phyloP scores from a whole-genome alignment of 2,888 invertebrate species.

The Coelogynopora nodosa region DNA sequence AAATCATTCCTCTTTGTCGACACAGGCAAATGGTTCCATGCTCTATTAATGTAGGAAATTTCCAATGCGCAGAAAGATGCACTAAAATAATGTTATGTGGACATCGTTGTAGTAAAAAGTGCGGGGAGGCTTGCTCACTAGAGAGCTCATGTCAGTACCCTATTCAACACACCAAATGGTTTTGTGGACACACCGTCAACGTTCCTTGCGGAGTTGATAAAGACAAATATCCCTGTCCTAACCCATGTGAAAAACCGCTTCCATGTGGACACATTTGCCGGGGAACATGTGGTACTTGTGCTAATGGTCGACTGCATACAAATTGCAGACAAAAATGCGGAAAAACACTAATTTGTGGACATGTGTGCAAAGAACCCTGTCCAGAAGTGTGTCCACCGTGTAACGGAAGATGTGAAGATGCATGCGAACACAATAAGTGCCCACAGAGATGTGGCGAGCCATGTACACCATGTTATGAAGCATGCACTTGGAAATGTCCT shows the following conservation, averaged over 20 bases:
- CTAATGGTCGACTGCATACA: slow-evolving; percentile 21
- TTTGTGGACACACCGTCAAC: not conserved
- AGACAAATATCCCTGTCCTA: not conserved
- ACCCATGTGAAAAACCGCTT: not conserved
- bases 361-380: slow-evolving; percentile 45
- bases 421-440: slow-evolving; percentile 14
- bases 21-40: slow-evolving; percentile 61
- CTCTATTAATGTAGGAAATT: slow-evolving; percentile 56
- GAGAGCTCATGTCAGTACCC: not conserved
- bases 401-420: not conserved
- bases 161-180: no score
- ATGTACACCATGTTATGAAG: not conserved
- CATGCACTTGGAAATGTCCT: not conserved
- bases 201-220: not conserved
- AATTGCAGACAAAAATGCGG: slow-evolving; percentile 47
- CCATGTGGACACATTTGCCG: slow-evolving; percentile 19
- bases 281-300: slow-evolving; percentile 22
- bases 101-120: slow-evolving; percentile 55
- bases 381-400: not conserved
- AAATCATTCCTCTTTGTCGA: slow-evolving; percentile 52
- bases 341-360: slow-evolving; percentile 50
- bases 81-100: slow-evolving; percentile 49
- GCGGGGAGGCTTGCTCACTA: slow-evolving; percentile 55
- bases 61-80: slow-evolving; percentile 54
- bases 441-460: not conserved